Base-by-base conservation (phyloP, 2,113 vertebrate genomes). In the Ochotona curzoniae region DNA sequence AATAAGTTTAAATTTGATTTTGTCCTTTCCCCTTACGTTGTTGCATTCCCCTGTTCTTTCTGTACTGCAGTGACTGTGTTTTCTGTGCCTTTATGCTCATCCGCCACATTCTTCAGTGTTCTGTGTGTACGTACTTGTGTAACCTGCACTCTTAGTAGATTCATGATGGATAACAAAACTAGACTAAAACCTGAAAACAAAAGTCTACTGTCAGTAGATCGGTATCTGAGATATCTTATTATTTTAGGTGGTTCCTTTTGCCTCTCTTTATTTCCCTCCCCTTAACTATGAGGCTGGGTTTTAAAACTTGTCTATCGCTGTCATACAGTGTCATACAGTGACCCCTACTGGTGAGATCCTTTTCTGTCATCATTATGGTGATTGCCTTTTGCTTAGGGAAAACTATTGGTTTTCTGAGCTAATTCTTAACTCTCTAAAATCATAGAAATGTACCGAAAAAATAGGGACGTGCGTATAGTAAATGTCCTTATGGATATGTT, bases 331-430 rank as follows among this genome's bases (percentile, higher is more conserved):
- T 2, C 54, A 12, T 69, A 93, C 17, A 93, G 87, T 87, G 96
- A 95, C 93, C 94, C 64, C 95, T 96, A 13, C 51, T 97, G 95
- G 93, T 84, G 35, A 87, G 47, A 94, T 35, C 51, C 28, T 83
- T 83, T 92, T 64, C 14, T 8, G 44, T 54, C 11, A 51, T 54
- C 11, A 11, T 47, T 81, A 21, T 76, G 35, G 5, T 76, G 23
- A 61, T 83, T 70, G 8, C 51, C 8, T 20, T 78, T 14, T 70
- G 67, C 30, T 79, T 89, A 9, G 8, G 20, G 64, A 91, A 85
- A 91, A 84, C 81, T 84, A 49, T 49, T 35, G 8, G 26, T 44
- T 84, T 91, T 76, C n/a, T 26, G 14, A 18, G 21, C 61, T 10
- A 74, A 26, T 54, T 82, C 49, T 73, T 69, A 66, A 20, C 35